A percentile compares a stretch with the other conserved stretches of the same genome.
These are phyloP conservation scores for Lymantria monacha DNA, from an alignment of 2,888 invertebrate genomes.

Conservation along the genomic window DNA sequence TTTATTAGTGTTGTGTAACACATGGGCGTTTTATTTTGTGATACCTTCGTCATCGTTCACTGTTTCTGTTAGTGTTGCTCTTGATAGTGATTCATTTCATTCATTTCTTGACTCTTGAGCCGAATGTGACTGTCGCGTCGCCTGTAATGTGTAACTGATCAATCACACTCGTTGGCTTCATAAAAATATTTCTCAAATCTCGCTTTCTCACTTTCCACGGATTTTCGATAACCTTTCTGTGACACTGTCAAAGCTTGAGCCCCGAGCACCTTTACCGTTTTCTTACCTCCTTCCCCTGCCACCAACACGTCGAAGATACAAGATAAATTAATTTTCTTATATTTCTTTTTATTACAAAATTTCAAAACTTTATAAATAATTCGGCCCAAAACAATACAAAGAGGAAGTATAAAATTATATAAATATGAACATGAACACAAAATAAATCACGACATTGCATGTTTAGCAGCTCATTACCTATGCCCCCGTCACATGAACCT, in stretches of 20 bases:
- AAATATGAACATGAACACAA: conserved; percentile 64
- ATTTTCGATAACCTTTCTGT: conserved; percentile 61
- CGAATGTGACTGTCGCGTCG: conserved; percentile 74
- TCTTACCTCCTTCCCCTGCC: conserved; percentile 48
- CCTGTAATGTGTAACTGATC: conserved; percentile 57
- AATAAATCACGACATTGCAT: conserved; percentile 78
- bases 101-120: conserved; percentile 71
- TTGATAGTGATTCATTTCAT: conserved; percentile 78
- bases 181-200: conserved; percentile 59
- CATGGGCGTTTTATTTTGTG: conserved; percentile 82
- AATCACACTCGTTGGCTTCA: conserved; percentile 66
- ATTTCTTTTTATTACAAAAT: conserved; percentile 29
- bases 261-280: conserved; percentile 65
- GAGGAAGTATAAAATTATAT: conserved; percentile 38
- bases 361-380: conserved; percentile 44
- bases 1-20: conserved; percentile 57
- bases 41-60: conserved; percentile 80
- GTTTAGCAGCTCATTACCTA: conserved; percentile 73
- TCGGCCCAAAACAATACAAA: conserved; percentile 66
- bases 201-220: conserved; percentile 73
- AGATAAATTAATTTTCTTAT: conserved; percentile 22
- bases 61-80: conserved; percentile 79
- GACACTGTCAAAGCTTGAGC: conserved; percentile 71
- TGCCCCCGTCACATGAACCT: conserved; percentile 75
- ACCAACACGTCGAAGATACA: conserved; percentile 56